A percentile compares a stretch with the other conserved stretches of the same genome.
Conservation (phyloP, 2,888 invertebrate genomes). For the Girardia tigrina region DNA sequence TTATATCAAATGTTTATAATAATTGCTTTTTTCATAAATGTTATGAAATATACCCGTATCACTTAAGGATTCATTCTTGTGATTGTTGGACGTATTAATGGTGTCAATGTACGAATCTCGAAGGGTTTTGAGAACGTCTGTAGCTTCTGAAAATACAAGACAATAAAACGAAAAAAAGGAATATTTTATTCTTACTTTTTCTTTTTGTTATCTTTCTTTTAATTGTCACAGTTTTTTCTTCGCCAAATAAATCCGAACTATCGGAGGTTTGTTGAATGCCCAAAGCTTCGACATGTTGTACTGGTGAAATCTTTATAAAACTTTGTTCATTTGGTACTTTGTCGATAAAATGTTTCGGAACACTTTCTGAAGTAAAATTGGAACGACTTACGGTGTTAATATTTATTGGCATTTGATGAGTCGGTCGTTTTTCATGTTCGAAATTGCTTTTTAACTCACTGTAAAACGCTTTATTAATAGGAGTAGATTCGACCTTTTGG, state of each 20-base stretch:
- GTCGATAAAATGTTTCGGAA: background rate
- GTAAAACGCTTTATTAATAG: background rate
- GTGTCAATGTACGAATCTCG: background rate
- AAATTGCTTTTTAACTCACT: background rate
- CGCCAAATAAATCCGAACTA: background rate
- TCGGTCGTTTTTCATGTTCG: background rate
- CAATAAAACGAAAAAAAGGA: background rate
- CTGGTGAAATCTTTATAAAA: background rate
- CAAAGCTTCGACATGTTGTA: background rate
- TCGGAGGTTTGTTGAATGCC: background rate
- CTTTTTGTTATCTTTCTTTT: constrained; percentile 3
- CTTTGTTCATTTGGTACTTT: background rate
- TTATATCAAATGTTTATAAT: background rate
- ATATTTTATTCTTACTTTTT: constrained; percentile 3
- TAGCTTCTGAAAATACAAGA: background rate
- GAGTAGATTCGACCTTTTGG: background rate
- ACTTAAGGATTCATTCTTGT: background rate
- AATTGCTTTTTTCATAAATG: too few relatives aligned
- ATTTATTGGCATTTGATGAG: background rate
- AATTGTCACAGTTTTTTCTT: constrained; percentile 4
- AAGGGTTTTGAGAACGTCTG: background rate
- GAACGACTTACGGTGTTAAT: background rate
- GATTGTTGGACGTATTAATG: background rate
- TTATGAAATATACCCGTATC: background rate
- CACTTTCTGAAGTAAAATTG: background rate